Conservation (phyloP, 2,113 vertebrate species). For the Sakesphorus luctuosus region DNA sequence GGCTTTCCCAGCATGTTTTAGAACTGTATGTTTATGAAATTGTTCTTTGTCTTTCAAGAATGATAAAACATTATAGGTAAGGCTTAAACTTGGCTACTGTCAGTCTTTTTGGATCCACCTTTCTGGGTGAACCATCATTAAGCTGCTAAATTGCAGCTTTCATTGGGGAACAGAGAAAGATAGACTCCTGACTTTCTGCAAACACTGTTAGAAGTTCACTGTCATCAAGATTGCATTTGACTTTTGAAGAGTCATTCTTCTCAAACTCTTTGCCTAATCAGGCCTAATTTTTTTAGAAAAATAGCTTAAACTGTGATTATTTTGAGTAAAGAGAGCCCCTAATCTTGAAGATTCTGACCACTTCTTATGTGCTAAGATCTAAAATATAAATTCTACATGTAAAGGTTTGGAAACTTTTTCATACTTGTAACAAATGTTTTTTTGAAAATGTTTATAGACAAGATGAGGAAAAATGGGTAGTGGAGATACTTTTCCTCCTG, state of each 20-base stretch:
- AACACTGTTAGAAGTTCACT: neutral
- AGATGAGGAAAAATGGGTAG: neutral
- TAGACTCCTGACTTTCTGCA: neutral
- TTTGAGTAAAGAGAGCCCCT: neutral
- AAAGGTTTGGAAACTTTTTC: neutral
- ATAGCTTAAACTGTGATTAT: neutral
- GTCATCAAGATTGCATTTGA: neutral
- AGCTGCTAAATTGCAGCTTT: neutral
- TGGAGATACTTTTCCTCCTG: neutral
- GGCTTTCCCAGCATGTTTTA: neutral
- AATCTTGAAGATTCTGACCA: neutral
- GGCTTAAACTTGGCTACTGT: neutral
- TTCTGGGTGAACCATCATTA: neutral
- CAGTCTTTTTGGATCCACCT: neutral
- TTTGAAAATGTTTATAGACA: neutral
- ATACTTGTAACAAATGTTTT: neutral
- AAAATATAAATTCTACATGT: neutral
- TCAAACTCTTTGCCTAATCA: neutral
- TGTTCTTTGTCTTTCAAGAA: conserved; percentile 12
- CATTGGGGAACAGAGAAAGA: neutral
- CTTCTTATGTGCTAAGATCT: neutral
- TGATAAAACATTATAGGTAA: neutral
- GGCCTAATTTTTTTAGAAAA: neutral
- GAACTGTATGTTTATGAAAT: neutral
- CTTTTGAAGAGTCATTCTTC: neutral